phyloP scores from a whole-genome alignment of 2,113 vertebrate species.

The Tympanuchus pallidicinctus region DNA sequence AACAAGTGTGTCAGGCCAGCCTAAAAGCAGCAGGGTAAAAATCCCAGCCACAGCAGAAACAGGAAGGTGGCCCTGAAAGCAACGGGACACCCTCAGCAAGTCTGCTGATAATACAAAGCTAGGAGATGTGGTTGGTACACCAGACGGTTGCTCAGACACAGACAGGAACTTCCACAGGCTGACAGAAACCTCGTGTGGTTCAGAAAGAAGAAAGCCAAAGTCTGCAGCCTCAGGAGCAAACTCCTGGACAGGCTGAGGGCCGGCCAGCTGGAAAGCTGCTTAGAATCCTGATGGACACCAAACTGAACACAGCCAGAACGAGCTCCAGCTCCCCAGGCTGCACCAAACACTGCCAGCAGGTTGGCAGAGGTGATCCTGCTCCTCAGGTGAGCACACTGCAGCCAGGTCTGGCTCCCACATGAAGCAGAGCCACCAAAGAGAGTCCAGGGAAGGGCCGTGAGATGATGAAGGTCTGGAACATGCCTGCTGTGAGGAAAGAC shows the following conservation, averaged over 20 bases:
- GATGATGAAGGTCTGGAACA: neutral
- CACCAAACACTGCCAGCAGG: neutral
- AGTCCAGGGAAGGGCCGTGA: neutral
- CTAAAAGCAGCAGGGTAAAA: neutral
- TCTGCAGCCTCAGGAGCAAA: neutral
- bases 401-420: neutral
- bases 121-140: neutral
- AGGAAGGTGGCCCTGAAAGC: neutral
- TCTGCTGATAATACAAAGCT: neutral
- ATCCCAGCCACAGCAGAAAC: neutral
- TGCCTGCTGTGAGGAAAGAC: neutral
- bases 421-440: neutral
- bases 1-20: neutral
- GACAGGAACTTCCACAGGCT: neutral
- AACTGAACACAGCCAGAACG: neutral
- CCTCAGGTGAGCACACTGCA: neutral
- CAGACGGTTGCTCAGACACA: neutral
- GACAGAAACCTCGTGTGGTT: neutral
- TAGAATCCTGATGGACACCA: neutral
- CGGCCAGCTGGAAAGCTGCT: neutral
- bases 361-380: neutral
- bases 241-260: neutral
- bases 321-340: neutral
- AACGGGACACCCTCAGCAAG: rapidly evolving
- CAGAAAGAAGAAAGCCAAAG: neutral